These are phyloP conservation scores for Triplophysa siluroides DNA, from an alignment of 2,113 vertebrate genomes.

Conservation along the genomic window DNA sequence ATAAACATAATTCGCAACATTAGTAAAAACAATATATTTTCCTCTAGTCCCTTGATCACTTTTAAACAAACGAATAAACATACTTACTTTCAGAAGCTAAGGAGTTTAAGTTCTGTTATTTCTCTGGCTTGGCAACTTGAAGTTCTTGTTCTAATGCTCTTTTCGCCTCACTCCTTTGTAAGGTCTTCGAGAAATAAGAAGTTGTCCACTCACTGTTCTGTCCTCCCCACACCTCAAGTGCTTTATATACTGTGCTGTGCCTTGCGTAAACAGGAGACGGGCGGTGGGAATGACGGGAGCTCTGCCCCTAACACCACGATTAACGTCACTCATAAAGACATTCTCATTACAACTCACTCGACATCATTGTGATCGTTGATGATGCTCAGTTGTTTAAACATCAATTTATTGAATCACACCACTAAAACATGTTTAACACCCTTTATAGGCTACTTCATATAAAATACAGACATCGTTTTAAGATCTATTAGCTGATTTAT, in stretches of 20 bases:
- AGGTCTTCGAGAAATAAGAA: conserved; percentile 24
- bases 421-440: neutral
- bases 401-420: neutral
- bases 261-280: conserved; percentile 35
- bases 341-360: neutral
- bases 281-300: conserved; percentile 11
- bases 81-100: conserved; percentile 30
- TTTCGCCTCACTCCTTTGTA: neutral
- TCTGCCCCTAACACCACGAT: neutral
- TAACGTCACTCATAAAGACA: conserved; percentile 17
- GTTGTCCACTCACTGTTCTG: conserved; percentile 32
- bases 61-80: neutral
- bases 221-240: conserved; percentile 4
- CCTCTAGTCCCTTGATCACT: neutral
- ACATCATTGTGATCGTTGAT: conserved; percentile 3
- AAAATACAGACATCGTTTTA: too few species aligned
- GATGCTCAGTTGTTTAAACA: neutral
- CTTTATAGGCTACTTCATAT: neutral
- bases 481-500: too few species aligned
- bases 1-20: neutral
- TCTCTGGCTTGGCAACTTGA: neutral
- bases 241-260: conserved; percentile 36
- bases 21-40: neutral
- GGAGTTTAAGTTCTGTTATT: neutral
- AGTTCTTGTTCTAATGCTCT: neutral